Base-by-base conservation (phyloP, 2,888 invertebrate species). In the Electrophaes corylata region DNA sequence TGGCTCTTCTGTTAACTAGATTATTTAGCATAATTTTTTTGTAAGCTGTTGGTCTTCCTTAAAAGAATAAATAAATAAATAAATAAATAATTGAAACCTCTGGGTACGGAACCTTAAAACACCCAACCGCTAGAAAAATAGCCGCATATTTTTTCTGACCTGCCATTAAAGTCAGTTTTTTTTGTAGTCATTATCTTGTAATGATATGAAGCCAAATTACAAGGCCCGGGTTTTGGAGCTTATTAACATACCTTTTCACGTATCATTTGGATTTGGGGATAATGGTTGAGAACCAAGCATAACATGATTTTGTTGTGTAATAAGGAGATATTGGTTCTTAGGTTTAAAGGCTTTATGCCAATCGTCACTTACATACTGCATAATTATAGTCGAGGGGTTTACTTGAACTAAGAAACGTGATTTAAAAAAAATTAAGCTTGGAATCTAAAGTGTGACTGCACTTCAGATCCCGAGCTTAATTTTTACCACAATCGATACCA, bases 131-230 rank as follows among this genome's bases (percentile, higher is more conserved):
- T 84, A 86, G 84, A 80, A 77, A 74, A 83, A 83, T 72, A 76
- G 76, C 70, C 60, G 64, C 66, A 57, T 57, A 69, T 65, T 81
- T 86, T 83, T 83, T 76, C 73, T 18, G n/a, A 46, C 53, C 55
- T 37, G 70, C 72, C 83, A 87, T 88, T 87, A 87, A 77, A 67
- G 70, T 70, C 52, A 56, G 69, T 79, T 84, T 82, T 31, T 76
- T 71, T 73, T 76, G 70, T 66, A 67, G 79, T 84, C 87, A 88
- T 88, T 88, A 89, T 81, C 72, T 65, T 76, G 79, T 90, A 90
- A 91, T 91, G 87, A 88, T 87, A 88, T 79, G 81, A 82, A 84
- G 72, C 80, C 73, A 90, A 91, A 91, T 91, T 91, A 91, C 76
- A 88, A 82, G 83, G 83, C 79, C 71, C 70, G 71, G 73, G 70